phyloP scores from a whole-genome alignment of 2,113 vertebrate genomes.

The Conger conger region DNA sequence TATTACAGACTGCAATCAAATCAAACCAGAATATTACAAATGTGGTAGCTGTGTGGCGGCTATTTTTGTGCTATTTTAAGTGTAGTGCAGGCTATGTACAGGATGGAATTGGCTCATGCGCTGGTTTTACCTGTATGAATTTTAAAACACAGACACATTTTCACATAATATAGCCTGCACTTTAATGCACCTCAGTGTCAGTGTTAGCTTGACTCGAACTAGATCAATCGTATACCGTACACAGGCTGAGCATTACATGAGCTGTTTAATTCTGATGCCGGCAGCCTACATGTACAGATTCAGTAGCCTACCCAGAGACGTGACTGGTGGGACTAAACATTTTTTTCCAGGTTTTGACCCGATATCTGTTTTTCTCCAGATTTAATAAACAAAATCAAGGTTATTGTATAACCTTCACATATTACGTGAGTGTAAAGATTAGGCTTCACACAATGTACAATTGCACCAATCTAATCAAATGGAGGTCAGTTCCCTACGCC shows the following conservation, averaged over 20 bases:
- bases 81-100: background rate
- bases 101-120: background rate
- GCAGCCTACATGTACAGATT: background rate
- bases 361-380: background rate
- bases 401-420: background rate
- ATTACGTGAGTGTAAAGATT: background rate
- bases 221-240: background rate
- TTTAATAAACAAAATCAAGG: background rate
- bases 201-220: background rate
- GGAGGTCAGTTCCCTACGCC: background rate
- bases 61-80: constrained; percentile 6
- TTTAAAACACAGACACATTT: background rate
- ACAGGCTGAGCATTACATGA: background rate
- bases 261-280: background rate
- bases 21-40: too few species aligned
- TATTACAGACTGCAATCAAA: background rate
- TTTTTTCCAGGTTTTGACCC: background rate
- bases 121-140: background rate
- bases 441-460: background rate
- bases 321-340: background rate
- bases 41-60: background rate
- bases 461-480: background rate
- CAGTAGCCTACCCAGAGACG: background rate
- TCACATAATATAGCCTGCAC: background rate
- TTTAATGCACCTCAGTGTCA: background rate